Evolutionary conservation across 2,888 invertebrate genomes (phyloP).

Genomic region (Emmelina monodactyla): DNA sequence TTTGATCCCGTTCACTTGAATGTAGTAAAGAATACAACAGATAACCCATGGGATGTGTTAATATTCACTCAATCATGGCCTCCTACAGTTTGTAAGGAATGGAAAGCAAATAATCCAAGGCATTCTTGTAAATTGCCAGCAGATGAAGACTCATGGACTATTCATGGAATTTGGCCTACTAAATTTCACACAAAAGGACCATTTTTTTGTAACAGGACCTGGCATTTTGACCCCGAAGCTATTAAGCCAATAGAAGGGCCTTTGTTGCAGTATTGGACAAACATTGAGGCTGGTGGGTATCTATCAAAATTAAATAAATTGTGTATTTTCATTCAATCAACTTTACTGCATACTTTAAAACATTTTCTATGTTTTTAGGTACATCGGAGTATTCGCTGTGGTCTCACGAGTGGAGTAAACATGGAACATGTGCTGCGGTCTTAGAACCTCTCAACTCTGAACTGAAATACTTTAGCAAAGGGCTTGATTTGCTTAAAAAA

Average conservation of each 20-base stretch:
- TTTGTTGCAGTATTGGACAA: conserved; percentile 73
- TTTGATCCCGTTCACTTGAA: background rate
- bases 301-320: background rate
- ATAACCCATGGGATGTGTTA: conserved; percentile 69
- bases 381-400: conserved; percentile 66
- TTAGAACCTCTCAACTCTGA: conserved; percentile 67
- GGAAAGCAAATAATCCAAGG: conserved; percentile 67
- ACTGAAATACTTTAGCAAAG: conserved; percentile 73
- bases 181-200: conserved; percentile 73
- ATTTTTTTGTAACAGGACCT: conserved; percentile 72
- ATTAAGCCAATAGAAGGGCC: conserved; percentile 65
- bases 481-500: conserved; percentile 65
- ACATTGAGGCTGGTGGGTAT: conserved; percentile 68
- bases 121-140: conserved; percentile 72
- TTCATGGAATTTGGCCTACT: conserved; percentile 88
- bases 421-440: conserved; percentile 78
- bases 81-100: conserved; percentile 68
- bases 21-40: conserved; percentile 14
- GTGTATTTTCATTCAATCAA: background rate
- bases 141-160: conserved; percentile 72
- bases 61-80: conserved; percentile 88
- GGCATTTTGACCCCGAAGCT: conserved; percentile 70
- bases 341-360: background rate
- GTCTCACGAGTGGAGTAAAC: conserved; percentile 85
- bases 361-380: conserved; percentile 23